Percentiles rank a stretch among this genome's conserved stretches.
Conservation (phyloP, 2,888 invertebrate species). For the Cephus pulcher region DNA sequence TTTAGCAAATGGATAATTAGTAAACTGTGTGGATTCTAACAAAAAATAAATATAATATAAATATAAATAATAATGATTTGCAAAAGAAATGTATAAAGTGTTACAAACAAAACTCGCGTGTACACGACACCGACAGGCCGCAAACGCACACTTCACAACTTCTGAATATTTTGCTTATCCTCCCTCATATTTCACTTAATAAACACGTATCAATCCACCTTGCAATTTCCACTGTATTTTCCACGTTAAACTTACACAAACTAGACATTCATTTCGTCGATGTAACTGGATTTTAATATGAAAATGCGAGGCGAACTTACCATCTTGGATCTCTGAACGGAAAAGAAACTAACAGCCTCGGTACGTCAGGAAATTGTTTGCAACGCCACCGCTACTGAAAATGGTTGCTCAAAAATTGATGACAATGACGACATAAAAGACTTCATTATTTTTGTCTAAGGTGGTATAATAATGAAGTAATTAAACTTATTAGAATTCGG, state of each 20-base stretch:
- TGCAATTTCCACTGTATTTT: constrained; percentile 32
- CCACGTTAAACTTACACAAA: constrained; percentile 14
- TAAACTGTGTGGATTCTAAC: not conserved
- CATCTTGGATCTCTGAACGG: constrained; percentile 56
- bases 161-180: constrained; percentile 14
- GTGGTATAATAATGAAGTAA: not conserved
- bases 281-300: constrained; percentile 48
- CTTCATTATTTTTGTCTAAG: not conserved
- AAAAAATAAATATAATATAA: not conserved
- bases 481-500: not conserved
- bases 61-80: not conserved
- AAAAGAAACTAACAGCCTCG: constrained; percentile 36
- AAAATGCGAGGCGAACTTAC: constrained; percentile 49
- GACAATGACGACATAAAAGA: not conserved
- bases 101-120: constrained; percentile 1
- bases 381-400: constrained; percentile 27
- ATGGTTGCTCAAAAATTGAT: not conserved
- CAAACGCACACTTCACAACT: constrained; percentile 20
- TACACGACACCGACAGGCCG: constrained; percentile 4
- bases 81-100: not conserved
- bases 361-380: constrained; percentile 25
- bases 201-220: constrained; percentile 35
- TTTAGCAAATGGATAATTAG: not conserved
- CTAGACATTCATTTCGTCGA: constrained; percentile 29
- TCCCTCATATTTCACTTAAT: constrained; percentile 28